Evolutionary conservation across 2,888 invertebrate genomes (phyloP).

Genomic region (Yponomeuta sedellus): DNA sequence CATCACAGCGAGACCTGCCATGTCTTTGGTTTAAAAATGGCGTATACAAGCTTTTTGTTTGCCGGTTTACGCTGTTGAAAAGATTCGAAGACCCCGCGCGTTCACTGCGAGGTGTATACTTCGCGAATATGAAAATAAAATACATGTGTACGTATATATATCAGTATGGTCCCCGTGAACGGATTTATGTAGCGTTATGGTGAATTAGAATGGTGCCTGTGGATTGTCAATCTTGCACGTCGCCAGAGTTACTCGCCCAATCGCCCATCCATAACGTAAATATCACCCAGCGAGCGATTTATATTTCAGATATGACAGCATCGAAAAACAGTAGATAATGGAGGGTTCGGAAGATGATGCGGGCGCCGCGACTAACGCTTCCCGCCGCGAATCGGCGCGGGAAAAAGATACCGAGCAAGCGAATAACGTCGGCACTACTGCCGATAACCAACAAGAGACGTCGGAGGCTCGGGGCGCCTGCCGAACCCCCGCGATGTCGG

Average conservation of each 20-base stretch:
- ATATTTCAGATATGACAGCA: slow-evolving; percentile 74
- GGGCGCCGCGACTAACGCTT: slow-evolving; percentile 72
- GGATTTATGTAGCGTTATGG: slow-evolving; percentile 72
- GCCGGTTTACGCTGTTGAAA: slow-evolving; percentile 76
- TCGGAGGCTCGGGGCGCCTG: slow-evolving; percentile 49
- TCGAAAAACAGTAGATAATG: slow-evolving; percentile 75
- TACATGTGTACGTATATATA: slow-evolving; percentile 74
- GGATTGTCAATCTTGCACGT: slow-evolving; percentile 73
- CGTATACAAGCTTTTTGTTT: slow-evolving; percentile 79
- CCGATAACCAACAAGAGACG: slow-evolving; percentile 41
- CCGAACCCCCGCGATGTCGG: slow-evolving; percentile 61
- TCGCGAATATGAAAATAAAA: slow-evolving; percentile 75
- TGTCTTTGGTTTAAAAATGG: slow-evolving; percentile 79
- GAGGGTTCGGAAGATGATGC: slow-evolving; percentile 76
- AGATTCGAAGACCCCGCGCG: slow-evolving; percentile 62
- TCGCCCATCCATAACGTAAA: slow-evolving; percentile 70
- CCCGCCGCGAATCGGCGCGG: slow-evolving; percentile 75
- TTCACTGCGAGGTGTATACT: slow-evolving; percentile 57
- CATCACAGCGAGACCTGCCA: slow-evolving; percentile 72
- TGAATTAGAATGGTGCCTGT: slow-evolving; percentile 76
- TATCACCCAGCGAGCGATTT: slow-evolving; percentile 70
- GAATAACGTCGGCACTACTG: slow-evolving; percentile 61
- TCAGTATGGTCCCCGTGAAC: slow-evolving; percentile 68
- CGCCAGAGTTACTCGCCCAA: slow-evolving; percentile 71
- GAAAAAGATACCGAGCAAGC: slow-evolving; percentile 65